Base-by-base conservation (phyloP, 1,140 invertebrate genomes). In the Physella acuta region DNA sequence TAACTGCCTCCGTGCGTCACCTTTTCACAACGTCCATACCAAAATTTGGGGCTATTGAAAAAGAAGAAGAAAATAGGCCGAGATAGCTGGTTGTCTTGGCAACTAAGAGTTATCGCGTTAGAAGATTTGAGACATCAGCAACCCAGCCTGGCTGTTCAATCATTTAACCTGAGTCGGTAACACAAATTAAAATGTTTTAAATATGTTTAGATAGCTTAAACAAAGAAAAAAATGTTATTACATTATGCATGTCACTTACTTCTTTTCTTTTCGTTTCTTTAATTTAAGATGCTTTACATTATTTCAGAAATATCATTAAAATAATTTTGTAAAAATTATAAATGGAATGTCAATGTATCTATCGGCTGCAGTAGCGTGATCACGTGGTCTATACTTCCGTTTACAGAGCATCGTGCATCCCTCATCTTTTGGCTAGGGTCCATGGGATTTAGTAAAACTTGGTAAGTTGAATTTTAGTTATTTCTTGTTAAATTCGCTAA, bases 391-490 rank as follows among this genome's bases (percentile, higher is more conserved):
- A 16, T 56, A 67, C 52, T 67, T 67, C 64, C 64, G 64, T 67
- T 67, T 67, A 55, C 52, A 67, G 30, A 37, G 64, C 64, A 67
- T 67, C 64, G 64, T 67, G 64, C 64, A 67, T 67, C 64, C 62
- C 52, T 66, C 63, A 55, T 66, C 63, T 56, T 67, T 67, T 67
- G 64, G 64, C 64, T 56, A 39, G 64, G 30, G 64, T 67, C 64
- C 64, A 67, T 67, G 56, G 11, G 11, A 37, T 64, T 44, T 53
- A 64, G 33, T 49, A 64, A 53, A 61, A 63, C 1, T 64, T 49
- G 62, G 62, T 64, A 44, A 52, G 28, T 64, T 34, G 17, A 24
- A 16, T 36, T 53, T 64, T 53, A 3, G 28, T 64, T 52, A 26
- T 64, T 51, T 64, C 24, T 64, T 64, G n/a, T n/a, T n/a, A n/a